Percentiles rank a stretch among this genome's conserved stretches.
phyloP scores from a whole-genome alignment of 2,888 invertebrate genomes.

The Nomada goodeniana region DNA sequence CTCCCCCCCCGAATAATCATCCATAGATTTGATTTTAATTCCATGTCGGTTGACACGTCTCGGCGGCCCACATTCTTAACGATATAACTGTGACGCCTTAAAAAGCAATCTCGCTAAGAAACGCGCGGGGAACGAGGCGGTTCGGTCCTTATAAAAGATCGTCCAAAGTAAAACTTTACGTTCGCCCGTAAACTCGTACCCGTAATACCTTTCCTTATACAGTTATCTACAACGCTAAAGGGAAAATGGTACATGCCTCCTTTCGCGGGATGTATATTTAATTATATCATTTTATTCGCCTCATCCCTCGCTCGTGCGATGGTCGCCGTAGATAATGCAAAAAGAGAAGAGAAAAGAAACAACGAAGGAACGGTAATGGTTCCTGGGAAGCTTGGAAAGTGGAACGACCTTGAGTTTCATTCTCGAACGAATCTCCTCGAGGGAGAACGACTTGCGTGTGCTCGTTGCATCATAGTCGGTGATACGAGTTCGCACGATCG shows the following conservation, averaged over 20 bases:
- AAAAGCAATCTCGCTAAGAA: conserved; percentile 32
- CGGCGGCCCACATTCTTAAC: conserved; percentile 16
- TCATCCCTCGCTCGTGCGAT: conserved; percentile 7
- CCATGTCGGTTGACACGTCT: neutral
- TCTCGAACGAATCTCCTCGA: conserved; percentile 61
- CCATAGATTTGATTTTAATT: neutral
- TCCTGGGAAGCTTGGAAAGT: conserved; percentile 75
- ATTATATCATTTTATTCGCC: conserved; percentile 53
- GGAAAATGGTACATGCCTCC: conserved; percentile 50
- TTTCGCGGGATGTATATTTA: conserved; percentile 46
- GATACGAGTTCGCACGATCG: conserved; percentile 60
- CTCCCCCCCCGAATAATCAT: neutral
- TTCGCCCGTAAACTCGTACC: conserved; percentile 36
- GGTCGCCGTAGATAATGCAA: conserved; percentile 57
- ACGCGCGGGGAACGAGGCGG: neutral
- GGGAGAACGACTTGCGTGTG: conserved; percentile 24
- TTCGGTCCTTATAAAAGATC: conserved; percentile 26
- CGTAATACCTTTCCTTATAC: conserved; percentile 49
- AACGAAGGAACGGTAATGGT: conserved; percentile 35
- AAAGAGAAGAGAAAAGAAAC: conserved; percentile 2
- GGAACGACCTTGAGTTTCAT: conserved; percentile 81
- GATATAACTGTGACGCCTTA: conserved; percentile 32
- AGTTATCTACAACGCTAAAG: conserved; percentile 50
- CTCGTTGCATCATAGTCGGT: conserved; percentile 57
- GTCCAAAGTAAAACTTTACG: conserved; percentile 44